Conservation (phyloP, 1,140 invertebrate species). For the Drosophila nigrodunni region DNA sequence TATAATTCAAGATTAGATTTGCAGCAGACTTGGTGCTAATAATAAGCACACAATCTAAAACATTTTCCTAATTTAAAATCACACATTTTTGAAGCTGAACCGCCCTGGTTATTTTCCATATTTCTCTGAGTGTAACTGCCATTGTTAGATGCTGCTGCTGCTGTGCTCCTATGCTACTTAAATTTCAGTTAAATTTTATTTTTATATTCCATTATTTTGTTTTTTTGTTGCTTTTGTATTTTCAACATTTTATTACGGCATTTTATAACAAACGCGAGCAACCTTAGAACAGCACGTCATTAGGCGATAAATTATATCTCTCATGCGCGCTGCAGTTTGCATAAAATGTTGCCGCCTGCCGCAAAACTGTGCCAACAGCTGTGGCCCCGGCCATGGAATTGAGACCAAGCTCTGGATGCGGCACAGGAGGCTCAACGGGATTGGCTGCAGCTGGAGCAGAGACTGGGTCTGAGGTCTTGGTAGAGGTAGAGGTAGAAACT, state of each 20-base stretch:
- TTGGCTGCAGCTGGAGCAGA: slow-evolving; percentile 44
- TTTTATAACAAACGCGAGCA: slow-evolving; percentile 67
- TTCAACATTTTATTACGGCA: slow-evolving; percentile 74
- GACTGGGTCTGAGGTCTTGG: too few species aligned
- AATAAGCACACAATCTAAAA: too few species aligned
- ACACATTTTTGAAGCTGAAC: too few species aligned
- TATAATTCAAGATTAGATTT: too few species aligned
- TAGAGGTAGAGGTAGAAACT: slow-evolving; percentile 13
- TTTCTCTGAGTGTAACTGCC: too few species aligned
- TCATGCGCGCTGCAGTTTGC: slow-evolving; percentile 76
- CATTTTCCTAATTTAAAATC: too few species aligned
- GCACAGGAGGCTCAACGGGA: slow-evolving; percentile 7
- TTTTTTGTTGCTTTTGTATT: slow-evolving; percentile 19
- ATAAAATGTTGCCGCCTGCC: slow-evolving; percentile 71
- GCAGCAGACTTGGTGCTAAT: too few species aligned
- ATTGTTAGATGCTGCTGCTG: slow-evolving; percentile 11
- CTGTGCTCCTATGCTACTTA: slow-evolving; percentile 62
- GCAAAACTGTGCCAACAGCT: slow-evolving; percentile 74
- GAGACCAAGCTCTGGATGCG: background rate
- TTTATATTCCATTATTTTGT: slow-evolving; percentile 9
- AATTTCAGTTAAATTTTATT: slow-evolving; percentile 77
- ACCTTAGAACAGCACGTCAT: slow-evolving; percentile 81
- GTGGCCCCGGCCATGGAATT: slow-evolving; percentile 7
- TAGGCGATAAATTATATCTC: slow-evolving; percentile 82
- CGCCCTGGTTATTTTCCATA: too few species aligned